A percentile compares a stretch with the other conserved stretches of the same genome.
These are phyloP conservation scores for Cheilosia soror DNA, from an alignment of 2,888 invertebrate species.

Conservation along the genomic window DNA sequence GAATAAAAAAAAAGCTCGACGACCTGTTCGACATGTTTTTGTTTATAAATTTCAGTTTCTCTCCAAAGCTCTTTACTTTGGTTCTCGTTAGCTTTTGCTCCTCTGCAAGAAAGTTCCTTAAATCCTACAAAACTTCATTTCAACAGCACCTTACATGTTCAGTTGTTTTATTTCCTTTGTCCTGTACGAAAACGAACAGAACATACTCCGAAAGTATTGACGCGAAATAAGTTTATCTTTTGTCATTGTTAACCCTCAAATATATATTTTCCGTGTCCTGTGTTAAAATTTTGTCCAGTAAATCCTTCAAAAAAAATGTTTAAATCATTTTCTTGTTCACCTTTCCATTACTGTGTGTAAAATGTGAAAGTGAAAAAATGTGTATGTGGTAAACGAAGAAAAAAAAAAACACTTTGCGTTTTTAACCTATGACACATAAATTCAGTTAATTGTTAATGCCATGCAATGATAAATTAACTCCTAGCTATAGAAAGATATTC, in stretches of 20 bases:
- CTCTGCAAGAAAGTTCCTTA: slow-evolving; percentile 19
- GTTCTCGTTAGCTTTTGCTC: slow-evolving; percentile 42
- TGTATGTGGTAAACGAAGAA: slow-evolving; percentile 2
- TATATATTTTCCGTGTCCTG: slow-evolving; percentile 9
- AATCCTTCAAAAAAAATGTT: too few relatives aligned
- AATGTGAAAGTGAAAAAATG: slow-evolving; percentile 6
- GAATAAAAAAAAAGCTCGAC: slow-evolving; percentile 49
- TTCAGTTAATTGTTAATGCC: slow-evolving; percentile 37
- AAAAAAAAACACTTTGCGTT: slow-evolving; percentile 13
- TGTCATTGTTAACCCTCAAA: slow-evolving; percentile 6
- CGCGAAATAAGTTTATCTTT: slow-evolving; percentile 24
- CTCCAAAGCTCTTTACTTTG: slow-evolving; percentile 32
- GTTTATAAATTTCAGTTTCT: slow-evolving; percentile 37
- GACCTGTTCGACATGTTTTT: slow-evolving; percentile 71
- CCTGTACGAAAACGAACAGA: slow-evolving; percentile 45
- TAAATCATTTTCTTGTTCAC: too few relatives aligned
- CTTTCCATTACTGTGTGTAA: background rate
- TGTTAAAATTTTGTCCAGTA: too few relatives aligned
- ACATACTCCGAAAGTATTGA: slow-evolving; percentile 14
- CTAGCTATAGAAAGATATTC: slow-evolving; percentile 6
- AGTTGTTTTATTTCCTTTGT: slow-evolving; percentile 66
- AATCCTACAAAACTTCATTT: slow-evolving; percentile 25
- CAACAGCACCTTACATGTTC: slow-evolving; percentile 5
- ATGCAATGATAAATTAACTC: slow-evolving; percentile 33
- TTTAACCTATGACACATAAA: slow-evolving; percentile 53